Evolutionary conservation across 2,888 invertebrate species (phyloP).

Genomic region (Lasioglossum marginatum): DNA sequence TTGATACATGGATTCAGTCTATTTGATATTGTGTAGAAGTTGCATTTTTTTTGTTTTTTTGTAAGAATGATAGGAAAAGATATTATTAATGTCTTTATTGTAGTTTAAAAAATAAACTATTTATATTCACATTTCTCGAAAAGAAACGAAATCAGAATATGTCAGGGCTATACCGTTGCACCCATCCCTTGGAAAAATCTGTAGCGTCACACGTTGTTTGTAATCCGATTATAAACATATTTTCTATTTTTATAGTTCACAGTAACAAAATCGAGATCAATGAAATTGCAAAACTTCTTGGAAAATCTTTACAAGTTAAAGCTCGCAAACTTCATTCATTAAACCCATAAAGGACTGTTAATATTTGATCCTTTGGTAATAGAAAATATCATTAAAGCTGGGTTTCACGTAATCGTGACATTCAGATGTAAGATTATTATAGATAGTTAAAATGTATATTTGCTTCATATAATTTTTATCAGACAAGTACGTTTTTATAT

Average conservation of each 20-base stretch:
- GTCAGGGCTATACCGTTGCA: constrained; percentile 39
- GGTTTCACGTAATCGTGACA: constrained; percentile 6
- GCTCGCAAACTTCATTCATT: constrained; percentile 11
- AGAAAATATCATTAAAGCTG: constrained; percentile 14
- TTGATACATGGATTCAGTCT: constrained; percentile 41
- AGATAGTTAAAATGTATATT: constrained; percentile 9
- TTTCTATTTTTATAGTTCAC: constrained; percentile 65
- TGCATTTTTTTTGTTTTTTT: constrained; percentile 53
- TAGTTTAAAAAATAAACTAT: constrained; percentile 61
- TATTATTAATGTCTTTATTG: constrained; percentile 47
- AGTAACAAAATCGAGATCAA: constrained; percentile 29
- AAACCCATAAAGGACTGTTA: background rate
- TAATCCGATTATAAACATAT: constrained; percentile 39
- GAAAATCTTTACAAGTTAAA: constrained; percentile 13
- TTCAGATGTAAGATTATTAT: constrained; percentile 18
- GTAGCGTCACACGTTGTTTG: constrained; percentile 31
- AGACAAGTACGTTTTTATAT: background rate
- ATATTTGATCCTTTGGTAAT: constrained; percentile 26
- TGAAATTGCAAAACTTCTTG: constrained; percentile 10
- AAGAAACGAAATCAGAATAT: constrained; percentile 31
- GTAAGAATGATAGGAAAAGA: constrained; percentile 35
- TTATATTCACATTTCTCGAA: constrained; percentile 63
- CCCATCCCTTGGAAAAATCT: constrained; percentile 47
- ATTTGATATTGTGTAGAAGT: constrained; percentile 45
- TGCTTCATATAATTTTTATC: constrained; percentile 12